A percentile compares a stretch with the other conserved stretches of the same genome.
phyloP scores from a whole-genome alignment of 2,797 vertebrate species.

The Poecilia velifera region DNA sequence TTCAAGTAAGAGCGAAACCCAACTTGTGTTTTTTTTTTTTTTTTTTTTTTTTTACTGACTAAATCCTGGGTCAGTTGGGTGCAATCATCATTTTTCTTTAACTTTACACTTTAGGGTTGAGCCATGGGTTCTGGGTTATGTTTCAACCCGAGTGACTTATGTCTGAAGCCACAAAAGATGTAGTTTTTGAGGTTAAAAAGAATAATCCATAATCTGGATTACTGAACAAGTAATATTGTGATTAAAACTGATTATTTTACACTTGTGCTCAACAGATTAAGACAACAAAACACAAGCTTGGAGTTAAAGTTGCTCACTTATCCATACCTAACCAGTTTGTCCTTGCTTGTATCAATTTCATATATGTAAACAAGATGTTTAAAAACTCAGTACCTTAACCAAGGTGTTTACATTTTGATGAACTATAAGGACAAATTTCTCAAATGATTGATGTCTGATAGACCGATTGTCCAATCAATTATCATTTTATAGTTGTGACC shows the following conservation, averaged over 20 bases:
- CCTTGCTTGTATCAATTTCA: background rate
- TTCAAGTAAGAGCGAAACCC: constrained; percentile 62
- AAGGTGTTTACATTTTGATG: background rate
- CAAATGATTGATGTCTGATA: background rate
- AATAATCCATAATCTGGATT: background rate
- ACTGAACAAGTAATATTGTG: background rate
- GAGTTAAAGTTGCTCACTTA: background rate
- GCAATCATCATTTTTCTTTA: background rate
- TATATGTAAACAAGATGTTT: background rate
- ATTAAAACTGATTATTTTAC: no score
- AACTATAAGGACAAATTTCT: background rate
- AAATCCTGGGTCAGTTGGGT: background rate
- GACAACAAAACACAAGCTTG: background rate
- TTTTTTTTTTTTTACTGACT: background rate
- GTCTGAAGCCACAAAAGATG: background rate
- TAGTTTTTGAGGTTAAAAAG: background rate
- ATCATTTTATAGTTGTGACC: background rate
- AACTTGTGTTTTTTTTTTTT: background rate
- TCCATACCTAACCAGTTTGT: background rate
- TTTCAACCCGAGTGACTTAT: background rate
- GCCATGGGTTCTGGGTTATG: background rate
- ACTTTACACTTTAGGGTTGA: background rate
- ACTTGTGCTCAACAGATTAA: background rate
- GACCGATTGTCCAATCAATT: background rate
- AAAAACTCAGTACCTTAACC: background rate